Evolutionary conservation across 2,797 vertebrate species (phyloP).

Genomic region (Synaphobranchus kaupii): DNA sequence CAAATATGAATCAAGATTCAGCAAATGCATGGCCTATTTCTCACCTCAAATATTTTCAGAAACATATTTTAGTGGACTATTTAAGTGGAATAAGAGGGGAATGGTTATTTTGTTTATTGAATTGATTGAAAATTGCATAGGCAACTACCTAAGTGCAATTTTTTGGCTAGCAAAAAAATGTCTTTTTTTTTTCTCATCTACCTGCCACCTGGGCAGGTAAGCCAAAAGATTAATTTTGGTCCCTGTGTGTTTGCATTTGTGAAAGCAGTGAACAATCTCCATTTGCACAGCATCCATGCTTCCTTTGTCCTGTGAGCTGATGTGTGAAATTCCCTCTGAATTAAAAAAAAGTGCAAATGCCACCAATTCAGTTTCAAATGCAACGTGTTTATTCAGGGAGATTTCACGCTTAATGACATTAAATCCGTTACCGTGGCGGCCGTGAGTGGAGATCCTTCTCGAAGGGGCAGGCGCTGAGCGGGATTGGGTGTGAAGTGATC

Average conservation of each 20-base stretch:
- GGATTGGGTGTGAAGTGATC: background rate
- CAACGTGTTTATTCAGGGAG: background rate
- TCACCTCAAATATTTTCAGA: too few species aligned
- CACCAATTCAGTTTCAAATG: background rate
- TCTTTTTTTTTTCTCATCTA: too few species aligned
- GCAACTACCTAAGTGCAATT: too few species aligned
- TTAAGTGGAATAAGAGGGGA: too few species aligned
- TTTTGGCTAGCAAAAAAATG: too few species aligned
- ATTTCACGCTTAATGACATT: slow-evolving; percentile 10
- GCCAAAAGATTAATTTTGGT: too few species aligned
- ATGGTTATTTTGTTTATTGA: too few species aligned
- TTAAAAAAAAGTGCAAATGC: background rate
- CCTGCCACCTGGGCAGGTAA: too few species aligned
- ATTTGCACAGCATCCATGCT: background rate
- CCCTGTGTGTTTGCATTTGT: background rate
- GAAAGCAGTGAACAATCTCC: background rate
- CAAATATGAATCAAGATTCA: too few species aligned
- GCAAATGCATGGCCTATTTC: too few species aligned
- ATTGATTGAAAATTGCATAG: too few species aligned
- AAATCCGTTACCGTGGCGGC: background rate
- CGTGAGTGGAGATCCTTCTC: background rate
- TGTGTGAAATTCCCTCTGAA: background rate
- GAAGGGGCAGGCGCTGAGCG: background rate
- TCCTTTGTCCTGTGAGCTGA: background rate
- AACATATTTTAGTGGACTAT: too few species aligned